phyloP scores from a whole-genome alignment of 1,140 invertebrate species.

The Gonioctena quinquepunctata region DNA sequence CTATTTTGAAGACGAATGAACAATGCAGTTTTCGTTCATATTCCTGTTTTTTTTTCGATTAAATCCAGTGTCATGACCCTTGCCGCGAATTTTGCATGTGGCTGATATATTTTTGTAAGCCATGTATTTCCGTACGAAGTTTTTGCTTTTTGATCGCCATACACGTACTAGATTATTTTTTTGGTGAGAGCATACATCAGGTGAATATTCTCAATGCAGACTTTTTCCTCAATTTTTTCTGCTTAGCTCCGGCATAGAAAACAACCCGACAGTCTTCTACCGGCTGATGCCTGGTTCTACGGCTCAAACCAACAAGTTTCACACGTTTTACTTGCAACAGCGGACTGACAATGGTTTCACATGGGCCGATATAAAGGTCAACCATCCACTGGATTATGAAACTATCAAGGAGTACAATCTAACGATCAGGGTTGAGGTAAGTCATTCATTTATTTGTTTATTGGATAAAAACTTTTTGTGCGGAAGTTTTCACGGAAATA shows the following conservation, averaged over 20 bases:
- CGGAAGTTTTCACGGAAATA: too few species aligned
- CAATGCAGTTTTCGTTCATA: too few species aligned
- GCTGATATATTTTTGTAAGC: slow-evolving; percentile 55
- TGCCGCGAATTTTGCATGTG: slow-evolving; percentile 48
- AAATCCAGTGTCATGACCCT: slow-evolving; percentile 1
- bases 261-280: slow-evolving; percentile 94
- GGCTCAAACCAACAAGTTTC: slow-evolving; percentile 92
- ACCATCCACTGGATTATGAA: slow-evolving; percentile 93
- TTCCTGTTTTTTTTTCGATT: too few species aligned
- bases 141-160: slow-evolving; percentile 49
- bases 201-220: not conserved
- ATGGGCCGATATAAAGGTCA: slow-evolving; percentile 94
- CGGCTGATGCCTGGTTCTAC: slow-evolving; percentile 92
- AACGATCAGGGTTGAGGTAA: slow-evolving; percentile 92
- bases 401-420: slow-evolving; percentile 95
- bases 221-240: slow-evolving; percentile 34
- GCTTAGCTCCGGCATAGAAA: slow-evolving; percentile 91
- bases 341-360: slow-evolving; percentile 86
- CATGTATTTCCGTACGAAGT: slow-evolving; percentile 43
- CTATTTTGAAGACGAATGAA: too few species aligned
- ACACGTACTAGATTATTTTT: slow-evolving; percentile 41
- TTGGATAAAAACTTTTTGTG: too few species aligned
- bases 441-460: too few species aligned
- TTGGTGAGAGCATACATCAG: slow-evolving; percentile 20
- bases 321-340: slow-evolving; percentile 94